These are phyloP conservation scores for Eulacestoma nigropectus DNA, from an alignment of 2,113 vertebrate species.

Conservation along the genomic window DNA sequence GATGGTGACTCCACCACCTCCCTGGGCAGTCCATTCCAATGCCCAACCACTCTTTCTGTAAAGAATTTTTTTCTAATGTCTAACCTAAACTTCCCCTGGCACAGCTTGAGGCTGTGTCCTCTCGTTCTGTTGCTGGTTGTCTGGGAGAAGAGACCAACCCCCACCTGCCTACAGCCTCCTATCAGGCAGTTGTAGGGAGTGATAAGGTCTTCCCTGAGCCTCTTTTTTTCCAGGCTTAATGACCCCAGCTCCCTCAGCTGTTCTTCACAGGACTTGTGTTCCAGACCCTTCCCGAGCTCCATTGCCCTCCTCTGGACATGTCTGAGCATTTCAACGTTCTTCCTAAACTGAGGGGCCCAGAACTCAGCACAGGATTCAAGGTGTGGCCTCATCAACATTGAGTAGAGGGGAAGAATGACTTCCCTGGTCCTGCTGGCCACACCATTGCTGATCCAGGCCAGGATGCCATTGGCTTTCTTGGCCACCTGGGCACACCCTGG, in stretches of 20 bases:
- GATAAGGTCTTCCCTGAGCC: background rate
- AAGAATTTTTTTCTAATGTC: background rate
- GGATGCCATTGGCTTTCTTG: background rate
- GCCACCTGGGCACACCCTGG: background rate
- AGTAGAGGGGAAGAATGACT: background rate
- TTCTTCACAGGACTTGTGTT: background rate
- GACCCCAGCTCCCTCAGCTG: background rate
- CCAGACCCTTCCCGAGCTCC: background rate
- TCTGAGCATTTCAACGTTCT: background rate
- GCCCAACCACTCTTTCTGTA: background rate
- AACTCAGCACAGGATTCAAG: accelerated
- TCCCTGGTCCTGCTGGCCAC: background rate
- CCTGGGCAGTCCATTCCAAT: background rate
- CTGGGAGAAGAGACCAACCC: accelerated
- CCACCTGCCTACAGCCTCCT: background rate
- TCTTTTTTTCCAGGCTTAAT: background rate
- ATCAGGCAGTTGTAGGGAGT: background rate
- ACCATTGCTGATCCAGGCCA: background rate
- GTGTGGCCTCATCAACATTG: background rate
- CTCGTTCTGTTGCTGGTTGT: background rate
- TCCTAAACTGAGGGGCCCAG: background rate
- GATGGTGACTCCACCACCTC: too few species aligned
- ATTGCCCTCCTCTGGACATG: background rate
- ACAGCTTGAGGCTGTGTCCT: background rate
- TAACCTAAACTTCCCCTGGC: background rate